A percentile compares a stretch with the other conserved stretches of the same genome.
phyloP scores from a whole-genome alignment of 2,113 vertebrate species.

The Dendrocopos noguchii region DNA sequence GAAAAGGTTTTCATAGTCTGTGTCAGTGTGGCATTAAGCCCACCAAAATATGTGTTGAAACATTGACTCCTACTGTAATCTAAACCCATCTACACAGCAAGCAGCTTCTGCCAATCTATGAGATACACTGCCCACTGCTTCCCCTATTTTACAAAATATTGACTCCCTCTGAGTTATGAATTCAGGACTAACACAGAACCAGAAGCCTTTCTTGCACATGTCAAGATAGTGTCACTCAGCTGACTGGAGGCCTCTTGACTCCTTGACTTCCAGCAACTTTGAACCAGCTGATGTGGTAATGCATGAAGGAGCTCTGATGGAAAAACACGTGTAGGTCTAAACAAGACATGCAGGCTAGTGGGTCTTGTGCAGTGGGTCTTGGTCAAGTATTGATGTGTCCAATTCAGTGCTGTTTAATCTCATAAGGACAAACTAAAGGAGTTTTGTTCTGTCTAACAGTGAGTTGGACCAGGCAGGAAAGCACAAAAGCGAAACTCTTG shows the following conservation, averaged over 20 bases:
- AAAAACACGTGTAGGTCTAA: neutral
- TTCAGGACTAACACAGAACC: neutral
- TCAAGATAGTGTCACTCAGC: neutral
- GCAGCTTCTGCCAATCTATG: neutral
- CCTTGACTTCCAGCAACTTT: neutral
- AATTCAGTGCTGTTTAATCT: neutral
- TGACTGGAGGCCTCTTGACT: neutral
- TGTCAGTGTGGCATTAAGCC: neutral
- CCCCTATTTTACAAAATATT: neutral
- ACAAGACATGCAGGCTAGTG: rapidly evolving
- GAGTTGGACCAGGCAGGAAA: neutral
- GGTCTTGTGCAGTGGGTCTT: rapidly evolving
- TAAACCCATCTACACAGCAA: neutral
- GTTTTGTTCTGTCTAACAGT: neutral
- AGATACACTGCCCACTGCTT: neutral
- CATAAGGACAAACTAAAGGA: neutral
- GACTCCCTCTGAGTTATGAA: neutral
- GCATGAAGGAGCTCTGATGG: neutral
- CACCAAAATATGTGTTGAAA: neutral
- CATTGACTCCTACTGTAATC: neutral
- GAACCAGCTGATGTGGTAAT: neutral
- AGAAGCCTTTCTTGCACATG: neutral
- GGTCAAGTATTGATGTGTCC: neutral
- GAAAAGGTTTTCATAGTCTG: neutral
- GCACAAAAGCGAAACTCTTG: neutral